phyloP scores from a whole-genome alignment of 1,140 invertebrate genomes.

The Calliphora vicina region DNA sequence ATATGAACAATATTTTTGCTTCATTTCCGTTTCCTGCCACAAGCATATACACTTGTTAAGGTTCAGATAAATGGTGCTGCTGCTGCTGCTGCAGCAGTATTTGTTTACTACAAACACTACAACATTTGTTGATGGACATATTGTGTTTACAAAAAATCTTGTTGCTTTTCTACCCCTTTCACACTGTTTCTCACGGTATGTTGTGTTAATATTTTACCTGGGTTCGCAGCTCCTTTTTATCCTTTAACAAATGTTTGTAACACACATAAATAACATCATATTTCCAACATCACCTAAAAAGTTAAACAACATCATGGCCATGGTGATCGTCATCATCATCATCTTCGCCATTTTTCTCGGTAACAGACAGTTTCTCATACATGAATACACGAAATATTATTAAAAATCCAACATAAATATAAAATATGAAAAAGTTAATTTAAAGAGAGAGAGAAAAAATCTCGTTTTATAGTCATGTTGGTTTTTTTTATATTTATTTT shows the following conservation, averaged over 20 bases:
- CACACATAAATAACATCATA: not conserved
- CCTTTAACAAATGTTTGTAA: not conserved
- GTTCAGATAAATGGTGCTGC: not conserved
- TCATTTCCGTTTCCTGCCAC: slow-evolving; percentile 34
- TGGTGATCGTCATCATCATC: not conserved
- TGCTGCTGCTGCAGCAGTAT: not conserved
- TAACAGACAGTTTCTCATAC: too few relatives aligned
- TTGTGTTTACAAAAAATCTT: not conserved
- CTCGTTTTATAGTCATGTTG: too few relatives aligned
- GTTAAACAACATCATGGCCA: not conserved
- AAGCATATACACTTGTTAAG: not conserved
- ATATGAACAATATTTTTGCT: slow-evolving; percentile 31
- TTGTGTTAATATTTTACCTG: not conserved
- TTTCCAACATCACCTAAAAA: not conserved
- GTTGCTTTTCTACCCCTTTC: not conserved
- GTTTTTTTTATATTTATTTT: too few relatives aligned
- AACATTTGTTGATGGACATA: slow-evolving; percentile 26
- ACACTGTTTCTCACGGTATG: not conserved
- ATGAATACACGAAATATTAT: not conserved
- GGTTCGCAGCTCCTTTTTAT: not conserved
- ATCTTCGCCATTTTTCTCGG: too few relatives aligned
- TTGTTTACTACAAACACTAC: not conserved
- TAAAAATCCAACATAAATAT: not conserved
- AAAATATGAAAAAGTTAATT: not conserved
- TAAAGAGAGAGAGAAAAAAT: not conserved